Conservation (phyloP, 2,888 invertebrate species). For the Eilema sororculum region DNA sequence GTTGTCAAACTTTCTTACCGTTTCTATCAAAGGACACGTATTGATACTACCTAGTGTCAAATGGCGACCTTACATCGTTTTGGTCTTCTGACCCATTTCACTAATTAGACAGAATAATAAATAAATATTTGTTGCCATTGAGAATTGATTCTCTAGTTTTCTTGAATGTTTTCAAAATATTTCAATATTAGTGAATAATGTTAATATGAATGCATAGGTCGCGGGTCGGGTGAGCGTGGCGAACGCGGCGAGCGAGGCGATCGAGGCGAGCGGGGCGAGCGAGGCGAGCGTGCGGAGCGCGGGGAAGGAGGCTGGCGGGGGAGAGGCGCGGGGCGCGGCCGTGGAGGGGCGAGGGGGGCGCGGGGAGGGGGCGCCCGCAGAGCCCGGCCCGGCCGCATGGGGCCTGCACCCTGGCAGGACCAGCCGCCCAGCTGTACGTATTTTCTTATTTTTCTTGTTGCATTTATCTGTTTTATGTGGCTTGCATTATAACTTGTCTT, state of each 20-base stretch:
- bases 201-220: constrained; percentile 58
- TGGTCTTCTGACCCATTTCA: neutral
- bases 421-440: constrained; percentile 43
- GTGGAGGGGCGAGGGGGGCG: constrained; percentile 59
- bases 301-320: constrained; percentile 61
- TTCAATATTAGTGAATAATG: neutral
- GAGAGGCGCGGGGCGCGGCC: constrained; percentile 52
- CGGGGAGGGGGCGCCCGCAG: constrained; percentile 52
- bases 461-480: neutral
- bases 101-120: no score
- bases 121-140: no score
- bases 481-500: neutral
- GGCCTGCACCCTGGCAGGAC: constrained; percentile 53
- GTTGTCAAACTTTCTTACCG: neutral
- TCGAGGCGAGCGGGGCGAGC: constrained; percentile 58
- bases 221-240: constrained; percentile 72
- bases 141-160: neutral
- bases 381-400: constrained; percentile 42
- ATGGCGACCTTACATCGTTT: no score
- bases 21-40: no score
- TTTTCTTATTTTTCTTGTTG: neutral
- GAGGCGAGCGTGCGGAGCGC: constrained; percentile 50
- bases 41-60: no score
- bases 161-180: neutral
- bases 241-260: constrained; percentile 53